phyloP scores from a whole-genome alignment of 2,888 invertebrate genomes.

The Drosophila infuscata region DNA sequence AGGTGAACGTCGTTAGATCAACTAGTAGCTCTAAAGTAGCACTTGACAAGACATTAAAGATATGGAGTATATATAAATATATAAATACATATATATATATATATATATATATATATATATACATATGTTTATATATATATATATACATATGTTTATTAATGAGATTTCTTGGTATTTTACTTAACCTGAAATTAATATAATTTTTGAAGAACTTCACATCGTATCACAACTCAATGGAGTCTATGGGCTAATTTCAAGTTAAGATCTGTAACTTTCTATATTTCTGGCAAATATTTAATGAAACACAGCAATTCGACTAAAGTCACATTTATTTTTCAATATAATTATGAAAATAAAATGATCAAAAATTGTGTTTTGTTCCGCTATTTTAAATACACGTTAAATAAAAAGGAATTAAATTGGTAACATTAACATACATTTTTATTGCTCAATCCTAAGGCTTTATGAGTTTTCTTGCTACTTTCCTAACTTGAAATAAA shows the following conservation, averaged over 20 bases:
- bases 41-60: not conserved
- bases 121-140: not conserved
- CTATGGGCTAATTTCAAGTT: too few relatives aligned
- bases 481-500: not conserved
- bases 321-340: not conserved
- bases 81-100: not conserved
- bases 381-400: not conserved
- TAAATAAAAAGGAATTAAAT: not conserved
- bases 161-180: not conserved
- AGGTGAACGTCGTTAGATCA: not conserved
- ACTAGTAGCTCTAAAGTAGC: not conserved
- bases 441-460: not conserved
- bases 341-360: not conserved
- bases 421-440: not conserved
- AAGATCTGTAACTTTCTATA: too few relatives aligned
- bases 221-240: not conserved
- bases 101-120: too few relatives aligned
- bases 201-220: not conserved
- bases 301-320: not conserved
- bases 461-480: constrained; percentile 37
- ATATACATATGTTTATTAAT: not conserved
- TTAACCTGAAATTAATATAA: not conserved
- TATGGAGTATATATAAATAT: not conserved
- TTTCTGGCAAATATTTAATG: not conserved
- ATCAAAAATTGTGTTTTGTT: not conserved